These are phyloP conservation scores for Kuschelorhynchus macadamiae DNA, from an alignment of 2,888 invertebrate species.

Conservation along the genomic window DNA sequence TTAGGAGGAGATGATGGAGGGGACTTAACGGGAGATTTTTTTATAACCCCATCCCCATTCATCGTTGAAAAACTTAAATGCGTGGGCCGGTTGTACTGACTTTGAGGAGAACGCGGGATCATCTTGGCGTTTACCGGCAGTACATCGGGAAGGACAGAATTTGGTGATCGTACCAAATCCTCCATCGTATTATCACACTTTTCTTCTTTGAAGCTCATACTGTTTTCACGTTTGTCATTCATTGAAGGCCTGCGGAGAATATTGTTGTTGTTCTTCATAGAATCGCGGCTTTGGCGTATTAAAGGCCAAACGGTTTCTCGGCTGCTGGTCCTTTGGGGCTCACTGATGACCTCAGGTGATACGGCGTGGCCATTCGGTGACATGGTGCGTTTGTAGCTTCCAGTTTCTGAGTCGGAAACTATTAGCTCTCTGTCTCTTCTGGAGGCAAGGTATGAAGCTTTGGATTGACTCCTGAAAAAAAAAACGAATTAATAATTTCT, in stretches of 20 bases:
- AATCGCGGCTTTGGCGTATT: slow-evolving; percentile 55
- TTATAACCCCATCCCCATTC: slow-evolving; percentile 54
- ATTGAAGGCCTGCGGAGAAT: slow-evolving; percentile 64
- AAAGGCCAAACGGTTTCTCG: slow-evolving; percentile 63
- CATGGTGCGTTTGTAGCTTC: slow-evolving; percentile 82
- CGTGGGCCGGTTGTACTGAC: slow-evolving; percentile 61
- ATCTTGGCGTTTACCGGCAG: slow-evolving; percentile 72
- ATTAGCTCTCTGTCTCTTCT: slow-evolving; percentile 78
- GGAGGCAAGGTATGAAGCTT: slow-evolving; percentile 82
- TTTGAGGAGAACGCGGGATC: slow-evolving; percentile 63
- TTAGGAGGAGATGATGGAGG: slow-evolving; percentile 62
- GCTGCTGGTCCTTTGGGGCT: slow-evolving; percentile 58
- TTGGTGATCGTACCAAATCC: slow-evolving; percentile 57
- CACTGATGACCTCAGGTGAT: slow-evolving; percentile 53
- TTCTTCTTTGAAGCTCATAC: slow-evolving; percentile 51
- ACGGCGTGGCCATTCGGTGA: slow-evolving; percentile 74
- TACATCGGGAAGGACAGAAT: slow-evolving; percentile 71
- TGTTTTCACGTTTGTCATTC: slow-evolving; percentile 62
- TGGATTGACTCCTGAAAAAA: slow-evolving; percentile 80
- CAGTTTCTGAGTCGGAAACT: slow-evolving; percentile 78
- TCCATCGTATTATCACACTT: slow-evolving; percentile 63
- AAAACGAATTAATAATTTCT: no score
- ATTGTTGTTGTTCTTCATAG: slow-evolving; percentile 60
- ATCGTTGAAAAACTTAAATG: slow-evolving; percentile 59
- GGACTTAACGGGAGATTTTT: slow-evolving; percentile 61